phyloP scores from a whole-genome alignment of 2,113 vertebrate genomes.

The Harpagus bidentatus region DNA sequence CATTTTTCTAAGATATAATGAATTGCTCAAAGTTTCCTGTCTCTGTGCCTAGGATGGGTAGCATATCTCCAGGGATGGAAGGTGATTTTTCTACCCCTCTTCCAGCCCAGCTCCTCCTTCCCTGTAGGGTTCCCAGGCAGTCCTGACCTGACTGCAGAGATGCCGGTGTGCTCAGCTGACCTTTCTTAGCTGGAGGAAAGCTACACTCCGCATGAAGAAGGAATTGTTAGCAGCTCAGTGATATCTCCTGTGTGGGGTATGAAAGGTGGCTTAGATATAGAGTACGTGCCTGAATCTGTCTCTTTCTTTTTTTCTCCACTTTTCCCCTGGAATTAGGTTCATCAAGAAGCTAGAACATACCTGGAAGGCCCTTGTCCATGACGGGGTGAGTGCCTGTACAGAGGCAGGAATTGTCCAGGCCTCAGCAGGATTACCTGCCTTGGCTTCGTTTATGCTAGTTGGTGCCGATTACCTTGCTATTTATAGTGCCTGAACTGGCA shows the following conservation, averaged over 20 bases:
- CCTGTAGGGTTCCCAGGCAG: not conserved
- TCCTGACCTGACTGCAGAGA: not conserved
- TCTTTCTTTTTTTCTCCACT: not conserved
- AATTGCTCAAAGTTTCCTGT: not conserved
- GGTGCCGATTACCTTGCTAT: not conserved
- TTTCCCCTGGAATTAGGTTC: conserved; percentile 74
- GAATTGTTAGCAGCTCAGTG: not conserved
- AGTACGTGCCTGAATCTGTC: not conserved
- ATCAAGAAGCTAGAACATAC: conserved; percentile 98
- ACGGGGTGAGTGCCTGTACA: conserved; percentile 84
- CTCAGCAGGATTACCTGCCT: not conserved
- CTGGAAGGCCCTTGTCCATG: conserved; percentile 97
- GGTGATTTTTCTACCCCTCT: not conserved
- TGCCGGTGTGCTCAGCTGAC: not conserved
- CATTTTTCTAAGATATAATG: not conserved
- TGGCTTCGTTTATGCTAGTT: not conserved
- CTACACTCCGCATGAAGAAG: accelerated
- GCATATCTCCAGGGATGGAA: not conserved
- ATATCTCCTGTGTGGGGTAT: not conserved
- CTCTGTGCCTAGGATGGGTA: not conserved
- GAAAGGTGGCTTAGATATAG: not conserved
- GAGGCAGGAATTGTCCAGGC: not conserved
- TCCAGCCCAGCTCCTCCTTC: not conserved
- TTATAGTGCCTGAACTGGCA: not conserved
- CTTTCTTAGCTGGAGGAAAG: not conserved